These are phyloP conservation scores for Mythimna albipuncta DNA, from an alignment of 2,888 invertebrate genomes.

Conservation along the genomic window DNA sequence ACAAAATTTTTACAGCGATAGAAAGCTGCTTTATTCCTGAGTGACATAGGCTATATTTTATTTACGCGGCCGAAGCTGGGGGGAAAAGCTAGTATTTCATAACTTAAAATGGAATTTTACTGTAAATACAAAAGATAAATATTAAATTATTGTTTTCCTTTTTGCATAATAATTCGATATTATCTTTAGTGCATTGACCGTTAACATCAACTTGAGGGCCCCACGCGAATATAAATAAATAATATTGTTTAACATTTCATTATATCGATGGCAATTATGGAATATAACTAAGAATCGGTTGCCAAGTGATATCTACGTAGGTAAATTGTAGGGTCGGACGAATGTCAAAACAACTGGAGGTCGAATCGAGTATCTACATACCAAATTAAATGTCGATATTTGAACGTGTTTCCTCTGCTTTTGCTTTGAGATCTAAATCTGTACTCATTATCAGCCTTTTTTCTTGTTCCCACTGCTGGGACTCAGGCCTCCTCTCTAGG, in stretches of 20 bases:
- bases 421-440: background rate
- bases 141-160: constrained; percentile 28
- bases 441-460: background rate
- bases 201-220: constrained; percentile 58
- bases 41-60: no score
- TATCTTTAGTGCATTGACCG: constrained; percentile 57
- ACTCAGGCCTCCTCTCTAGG: no score
- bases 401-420: background rate
- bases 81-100: background rate
- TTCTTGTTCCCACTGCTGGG: no score
- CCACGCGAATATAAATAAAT: constrained; percentile 64
- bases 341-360: constrained; percentile 45
- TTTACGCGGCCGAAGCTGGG: no score
- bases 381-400: background rate
- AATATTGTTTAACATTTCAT: constrained; percentile 68
- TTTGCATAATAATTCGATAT: constrained; percentile 27
- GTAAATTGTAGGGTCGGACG: constrained; percentile 36
- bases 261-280: constrained; percentile 54
- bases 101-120: constrained; percentile 29
- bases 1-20: no score
- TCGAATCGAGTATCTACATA: constrained; percentile 15
- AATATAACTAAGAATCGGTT: constrained; percentile 32
- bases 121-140: constrained; percentile 26
- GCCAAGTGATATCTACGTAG: constrained; percentile 38
- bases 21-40: no score